Percentiles rank a stretch among this genome's conserved stretches.
Conservation (phyloP, 2,888 invertebrate genomes). For the Nematopogon swammerdamellus region DNA sequence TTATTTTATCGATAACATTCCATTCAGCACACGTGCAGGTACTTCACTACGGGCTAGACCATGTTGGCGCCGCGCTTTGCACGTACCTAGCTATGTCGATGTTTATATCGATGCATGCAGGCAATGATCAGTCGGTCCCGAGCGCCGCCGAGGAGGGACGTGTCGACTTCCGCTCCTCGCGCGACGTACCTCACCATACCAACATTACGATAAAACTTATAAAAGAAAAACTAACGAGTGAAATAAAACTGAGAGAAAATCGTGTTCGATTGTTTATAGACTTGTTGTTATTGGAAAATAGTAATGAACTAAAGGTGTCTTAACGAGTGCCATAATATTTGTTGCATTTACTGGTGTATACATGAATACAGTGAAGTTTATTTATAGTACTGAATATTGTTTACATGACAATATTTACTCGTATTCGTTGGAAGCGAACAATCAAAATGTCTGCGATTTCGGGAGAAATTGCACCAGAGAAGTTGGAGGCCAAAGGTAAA, state of each 20-base stretch:
- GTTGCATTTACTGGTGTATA: not conserved
- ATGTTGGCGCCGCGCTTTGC: conserved; percentile 52
- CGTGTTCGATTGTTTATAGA: not conserved
- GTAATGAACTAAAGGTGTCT: not conserved
- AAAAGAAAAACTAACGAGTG: not conserved
- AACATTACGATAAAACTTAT: not conserved
- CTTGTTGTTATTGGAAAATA: too few relatives aligned
- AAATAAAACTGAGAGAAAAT: not conserved
- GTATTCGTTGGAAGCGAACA: not conserved
- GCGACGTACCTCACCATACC: not conserved
- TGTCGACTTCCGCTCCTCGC: conserved; percentile 11
- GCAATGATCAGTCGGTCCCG: conserved; percentile 34
- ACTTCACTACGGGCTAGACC: conserved; percentile 53
- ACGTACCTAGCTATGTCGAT: conserved; percentile 11
- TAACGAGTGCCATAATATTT: not conserved
- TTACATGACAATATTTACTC: not conserved
- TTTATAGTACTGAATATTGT: not conserved
- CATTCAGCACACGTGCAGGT: conserved; percentile 21
- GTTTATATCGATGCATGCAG: not conserved
- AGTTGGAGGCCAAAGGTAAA: not conserved
- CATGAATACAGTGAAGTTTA: too few relatives aligned
- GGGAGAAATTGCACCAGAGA: not conserved
- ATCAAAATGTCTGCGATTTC: not conserved
- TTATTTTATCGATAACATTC: conserved; percentile 25
- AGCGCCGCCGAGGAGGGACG: conserved; percentile 23